Evolutionary conservation across 2,797 vertebrate species (phyloP).

Genomic region (Apogon talboti): DNA sequence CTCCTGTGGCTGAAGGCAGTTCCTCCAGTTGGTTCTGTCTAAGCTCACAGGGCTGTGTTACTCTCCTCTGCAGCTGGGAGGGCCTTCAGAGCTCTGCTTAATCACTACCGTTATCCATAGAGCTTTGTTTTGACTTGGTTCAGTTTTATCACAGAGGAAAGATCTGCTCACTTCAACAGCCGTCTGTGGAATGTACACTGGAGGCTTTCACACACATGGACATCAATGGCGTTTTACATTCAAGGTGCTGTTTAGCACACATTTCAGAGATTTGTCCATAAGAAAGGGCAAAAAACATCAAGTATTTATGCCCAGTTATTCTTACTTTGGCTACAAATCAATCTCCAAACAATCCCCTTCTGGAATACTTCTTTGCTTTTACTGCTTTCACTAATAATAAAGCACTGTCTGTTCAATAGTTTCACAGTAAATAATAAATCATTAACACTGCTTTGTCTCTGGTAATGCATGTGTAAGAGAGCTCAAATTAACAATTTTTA

Average conservation of each 20-base stretch:
- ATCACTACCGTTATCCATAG: conserved; percentile 46
- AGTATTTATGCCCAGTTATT: background rate
- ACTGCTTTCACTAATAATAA: background rate
- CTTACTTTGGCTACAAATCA: background rate
- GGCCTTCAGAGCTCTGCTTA: conserved; percentile 56
- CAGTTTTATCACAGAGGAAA: conserved; percentile 63
- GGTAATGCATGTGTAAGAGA: background rate
- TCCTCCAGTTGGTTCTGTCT: conserved; percentile 53
- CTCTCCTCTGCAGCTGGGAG: conserved; percentile 59
- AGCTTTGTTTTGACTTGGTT: conserved; percentile 69
- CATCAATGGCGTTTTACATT: conserved; percentile 7
- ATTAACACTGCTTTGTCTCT: background rate
- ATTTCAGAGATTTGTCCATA: conserved; percentile 4
- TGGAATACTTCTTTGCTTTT: background rate
- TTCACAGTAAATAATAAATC: background rate
- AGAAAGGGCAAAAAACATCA: background rate
- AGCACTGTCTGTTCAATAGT: no score
- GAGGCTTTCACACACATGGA: conserved; percentile 23
- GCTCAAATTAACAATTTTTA: background rate
- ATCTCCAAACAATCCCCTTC: background rate
- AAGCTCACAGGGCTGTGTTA: conserved; percentile 33
- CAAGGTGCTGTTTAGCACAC: conserved; percentile 14
- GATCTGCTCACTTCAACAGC: conserved; percentile 54
- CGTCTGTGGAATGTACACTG: conserved; percentile 49
- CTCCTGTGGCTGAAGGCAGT: conserved; percentile 69